Base-by-base conservation (phyloP, 2,113 vertebrate species). In the Polyodon spathula region DNA sequence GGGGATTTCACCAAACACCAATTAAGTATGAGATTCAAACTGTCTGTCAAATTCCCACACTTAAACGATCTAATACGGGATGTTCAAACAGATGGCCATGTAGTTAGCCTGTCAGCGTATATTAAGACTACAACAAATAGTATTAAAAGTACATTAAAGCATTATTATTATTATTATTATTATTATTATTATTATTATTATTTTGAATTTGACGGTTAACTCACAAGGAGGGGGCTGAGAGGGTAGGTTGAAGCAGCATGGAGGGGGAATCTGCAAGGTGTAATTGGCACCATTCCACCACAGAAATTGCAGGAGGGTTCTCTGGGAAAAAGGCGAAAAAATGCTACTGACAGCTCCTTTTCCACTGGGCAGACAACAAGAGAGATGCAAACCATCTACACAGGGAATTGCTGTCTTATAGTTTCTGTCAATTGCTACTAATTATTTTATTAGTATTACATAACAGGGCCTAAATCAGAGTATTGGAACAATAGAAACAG, bases 21-120 rank as follows among this genome's bases (percentile, higher is more conserved):
- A 68, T 68, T 84, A 79, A 81, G 82, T 81, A 82, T 75, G 68
- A 75, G 63, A 78, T 79, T 80, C 72, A 69, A 64, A 66, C 79
- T 74, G 77, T 80, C 82, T 81, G 15, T 85, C 80, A 77, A 43
- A n/a, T 46, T 46, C 14, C 8, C 44, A 46, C 5, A 14, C 14
- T 46, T 46, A 8, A 14, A 46, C 44, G 1, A 27, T 27, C 27
- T 27, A 27, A 27, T 27, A 27, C 27, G 1, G 27, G 27, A 27
- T 3, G 27, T 27, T 27, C 27, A 27, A 27, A 27, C 3, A 27
- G 27, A 27, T 27, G 27, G 27, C 27, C 27, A 27, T 27, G 27
- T 27, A 27, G 27, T 27, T 27, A 27, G 3, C 27, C 27, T 27
- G 27, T 27, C 27, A 27, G 27, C 3, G 27, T 27, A 27, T 27